phyloP scores from a whole-genome alignment of 2,113 vertebrate species.

The Pristiophorus japonicus region DNA sequence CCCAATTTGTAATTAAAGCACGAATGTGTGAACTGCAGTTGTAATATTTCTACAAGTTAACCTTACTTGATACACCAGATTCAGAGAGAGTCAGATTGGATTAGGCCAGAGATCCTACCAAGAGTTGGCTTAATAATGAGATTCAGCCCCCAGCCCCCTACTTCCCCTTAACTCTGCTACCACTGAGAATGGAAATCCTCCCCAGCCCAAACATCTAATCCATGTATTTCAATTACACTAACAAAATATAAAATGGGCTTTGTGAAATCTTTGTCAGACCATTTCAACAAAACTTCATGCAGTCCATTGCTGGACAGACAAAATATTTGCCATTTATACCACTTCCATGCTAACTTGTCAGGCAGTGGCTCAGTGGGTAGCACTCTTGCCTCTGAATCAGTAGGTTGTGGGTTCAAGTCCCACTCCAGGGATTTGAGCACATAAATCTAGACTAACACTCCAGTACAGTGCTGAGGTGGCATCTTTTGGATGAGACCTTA shows the following conservation, averaged over 20 bases:
- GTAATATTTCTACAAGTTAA: neutral
- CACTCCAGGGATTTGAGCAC: too few species aligned
- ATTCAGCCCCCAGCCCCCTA: neutral
- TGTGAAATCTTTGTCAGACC: neutral
- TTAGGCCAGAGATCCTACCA: too few species aligned
- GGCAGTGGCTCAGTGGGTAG: too few species aligned
- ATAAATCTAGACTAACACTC: too few species aligned
- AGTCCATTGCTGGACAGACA: neutral
- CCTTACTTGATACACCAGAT: neutral
- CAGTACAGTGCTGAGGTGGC: too few species aligned
- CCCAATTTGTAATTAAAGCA: neutral
- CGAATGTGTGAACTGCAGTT: too few species aligned
- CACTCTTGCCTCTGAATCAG: too few species aligned
- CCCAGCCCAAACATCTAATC: neutral
- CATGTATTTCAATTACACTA: neutral
- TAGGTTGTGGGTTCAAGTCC: too few species aligned
- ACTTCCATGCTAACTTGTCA: neutral
- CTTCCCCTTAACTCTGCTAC: neutral
- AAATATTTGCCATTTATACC: neutral
- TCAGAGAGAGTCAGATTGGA: too few species aligned
- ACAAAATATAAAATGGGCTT: neutral
- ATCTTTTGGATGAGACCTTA: too few species aligned
- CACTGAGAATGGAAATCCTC: neutral
- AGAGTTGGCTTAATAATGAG: too few species aligned
- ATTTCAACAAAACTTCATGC: neutral